Conservation (phyloP, 2,113 vertebrate species). For the Gallinago undulata region DNA sequence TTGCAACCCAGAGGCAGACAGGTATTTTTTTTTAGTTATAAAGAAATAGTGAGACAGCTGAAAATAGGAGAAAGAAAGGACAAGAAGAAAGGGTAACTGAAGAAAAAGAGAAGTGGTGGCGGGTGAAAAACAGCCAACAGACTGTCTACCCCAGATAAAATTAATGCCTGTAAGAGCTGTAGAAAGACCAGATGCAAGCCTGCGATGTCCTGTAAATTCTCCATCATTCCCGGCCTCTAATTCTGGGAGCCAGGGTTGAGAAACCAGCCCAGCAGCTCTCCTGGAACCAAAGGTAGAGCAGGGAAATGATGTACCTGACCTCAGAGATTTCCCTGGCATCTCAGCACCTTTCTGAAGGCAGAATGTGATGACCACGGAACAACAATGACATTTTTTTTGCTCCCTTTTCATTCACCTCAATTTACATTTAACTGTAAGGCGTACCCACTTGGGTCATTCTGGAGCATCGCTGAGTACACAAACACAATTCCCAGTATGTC, state of each 20-base stretch:
- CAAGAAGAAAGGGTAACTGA: not conserved
- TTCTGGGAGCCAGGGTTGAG: not conserved
- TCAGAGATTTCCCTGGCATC: not conserved
- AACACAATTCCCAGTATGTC: constrained; percentile 58
- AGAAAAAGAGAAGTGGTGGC: not conserved
- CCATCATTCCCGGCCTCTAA: not conserved
- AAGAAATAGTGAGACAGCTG: not conserved
- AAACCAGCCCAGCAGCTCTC: not conserved
- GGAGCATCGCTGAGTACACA: constrained; percentile 59
- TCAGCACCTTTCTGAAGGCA: not conserved
- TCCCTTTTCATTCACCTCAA: not conserved
- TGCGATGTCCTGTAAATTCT: not conserved
- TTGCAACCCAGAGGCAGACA: not conserved
- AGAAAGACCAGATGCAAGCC: not conserved
- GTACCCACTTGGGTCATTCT: constrained; percentile 25
- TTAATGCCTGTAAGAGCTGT: not conserved
- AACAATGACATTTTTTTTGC: not conserved
- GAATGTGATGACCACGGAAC: not conserved
- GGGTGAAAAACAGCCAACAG: not conserved
- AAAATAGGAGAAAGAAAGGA: not conserved
- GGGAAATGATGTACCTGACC: not conserved
- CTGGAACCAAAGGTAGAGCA: not conserved
- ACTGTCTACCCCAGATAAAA: not conserved
- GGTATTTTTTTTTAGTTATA: not conserved
- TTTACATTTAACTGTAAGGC: constrained; percentile 2